A percentile compares a stretch with the other conserved stretches of the same genome.
Conservation (phyloP, 2,113 vertebrate genomes). For the Leucosticte australis region DNA sequence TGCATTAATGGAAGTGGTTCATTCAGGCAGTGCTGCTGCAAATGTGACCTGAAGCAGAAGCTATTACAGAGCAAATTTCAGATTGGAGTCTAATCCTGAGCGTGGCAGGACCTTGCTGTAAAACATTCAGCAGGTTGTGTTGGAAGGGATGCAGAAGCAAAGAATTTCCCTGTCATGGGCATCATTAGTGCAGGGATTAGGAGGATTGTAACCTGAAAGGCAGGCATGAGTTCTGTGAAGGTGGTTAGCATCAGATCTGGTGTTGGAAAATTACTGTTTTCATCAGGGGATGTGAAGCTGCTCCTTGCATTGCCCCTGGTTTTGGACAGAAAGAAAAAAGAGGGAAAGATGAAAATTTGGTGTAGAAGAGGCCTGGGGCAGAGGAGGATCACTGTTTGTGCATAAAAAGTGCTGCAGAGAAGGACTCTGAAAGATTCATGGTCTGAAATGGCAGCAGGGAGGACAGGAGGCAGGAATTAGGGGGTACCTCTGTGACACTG, state of each 20-base stretch:
- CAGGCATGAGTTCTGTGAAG: neutral
- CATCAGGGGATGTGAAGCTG: neutral
- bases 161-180: neutral
- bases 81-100: neutral
- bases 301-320: neutral
- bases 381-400: neutral
- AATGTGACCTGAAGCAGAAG: neutral
- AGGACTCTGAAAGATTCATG: neutral
- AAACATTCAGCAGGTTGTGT: fast-evolving
- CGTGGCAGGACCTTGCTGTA: neutral
- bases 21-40: neutral
- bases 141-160: neutral
- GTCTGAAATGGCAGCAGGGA: neutral
- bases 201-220: fast-evolving
- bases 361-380: neutral
- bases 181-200: fast-evolving
- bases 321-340: neutral
- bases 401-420: neutral
- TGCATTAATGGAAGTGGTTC: neutral
- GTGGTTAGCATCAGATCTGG: neutral
- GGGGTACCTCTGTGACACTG: neutral
- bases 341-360: neutral
- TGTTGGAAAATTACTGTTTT: neutral
- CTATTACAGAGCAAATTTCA: neutral
- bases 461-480: neutral